Base-by-base conservation (phyloP, 1,140 invertebrate species). In the Drosophila takahashii region DNA sequence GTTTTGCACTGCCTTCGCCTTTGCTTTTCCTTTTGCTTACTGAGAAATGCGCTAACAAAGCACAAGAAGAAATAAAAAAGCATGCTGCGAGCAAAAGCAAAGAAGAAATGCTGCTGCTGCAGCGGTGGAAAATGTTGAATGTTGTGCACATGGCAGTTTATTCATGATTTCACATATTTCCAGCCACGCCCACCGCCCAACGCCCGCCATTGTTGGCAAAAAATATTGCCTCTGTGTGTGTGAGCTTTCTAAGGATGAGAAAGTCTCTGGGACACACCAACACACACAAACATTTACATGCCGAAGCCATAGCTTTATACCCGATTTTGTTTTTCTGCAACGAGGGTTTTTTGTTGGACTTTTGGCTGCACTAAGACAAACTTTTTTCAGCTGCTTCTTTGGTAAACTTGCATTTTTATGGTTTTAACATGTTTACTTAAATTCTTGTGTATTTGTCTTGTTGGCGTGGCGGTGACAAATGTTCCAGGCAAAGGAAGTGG, bases 131-230 rank as follows among this genome's bases (percentile, higher is more conserved):
- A 74, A 81, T 81, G 66, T 76, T 87, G 79, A 87, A 83, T 79
- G 84, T 65, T 89, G 78, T 89, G 84, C 84, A 89, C 84, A 89
- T 89, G 84, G 84, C 84, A 89, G 84, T 89, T 89, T 89, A 89
- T 89, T 89, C 84, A 89, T 89, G 84, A 89, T 89, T 89, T 89
- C 84, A 89, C 84, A 89, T 89, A 89, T 89, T 84, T 89, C 51
- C 71, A 73, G 32, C 48, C 29, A 48, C 47, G 15, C 72, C 71
- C 56, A 22, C 16, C 41, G 15, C 41, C 45, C 44, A 47, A n/a
- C 42, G 36, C 32, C 42, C 9, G 10, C 39, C 51, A 54, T 71
- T 57, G 51, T 70, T 70, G 50, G 50, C 73, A 85, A 77, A 85
- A 85, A 85, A 84, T 85, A 85, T 77, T 69, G 77, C 77, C 66